Conservation (phyloP, 1,140 invertebrate genomes). For the Drosophila kanapiae region DNA sequence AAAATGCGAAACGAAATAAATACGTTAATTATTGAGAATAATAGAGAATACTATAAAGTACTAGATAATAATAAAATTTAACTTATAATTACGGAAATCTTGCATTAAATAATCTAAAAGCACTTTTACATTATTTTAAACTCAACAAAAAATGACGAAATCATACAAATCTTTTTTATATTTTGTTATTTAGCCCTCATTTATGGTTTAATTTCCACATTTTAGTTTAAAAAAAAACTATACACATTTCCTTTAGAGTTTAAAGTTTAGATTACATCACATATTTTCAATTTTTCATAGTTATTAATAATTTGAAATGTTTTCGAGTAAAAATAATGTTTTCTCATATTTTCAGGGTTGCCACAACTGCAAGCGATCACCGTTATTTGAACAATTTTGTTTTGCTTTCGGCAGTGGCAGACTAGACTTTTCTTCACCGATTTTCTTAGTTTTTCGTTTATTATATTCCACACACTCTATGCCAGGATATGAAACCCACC, state of each 20-base stretch:
- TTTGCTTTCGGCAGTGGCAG: background rate
- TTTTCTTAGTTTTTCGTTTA: background rate
- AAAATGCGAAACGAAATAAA: conserved; percentile 15
- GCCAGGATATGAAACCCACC: conserved; percentile 33
- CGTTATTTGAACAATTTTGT: background rate
- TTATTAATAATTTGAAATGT: too few species aligned
- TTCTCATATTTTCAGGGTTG: background rate
- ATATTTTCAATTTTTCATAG: background rate
- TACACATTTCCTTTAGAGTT: too few species aligned
- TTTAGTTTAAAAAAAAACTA: background rate
- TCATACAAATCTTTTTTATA: background rate
- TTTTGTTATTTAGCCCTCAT: background rate
- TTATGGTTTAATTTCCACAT: background rate
- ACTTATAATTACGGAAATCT: background rate
- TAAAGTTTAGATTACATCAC: background rate
- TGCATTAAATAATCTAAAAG: background rate
- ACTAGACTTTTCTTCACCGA: background rate
- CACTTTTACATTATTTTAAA: too few species aligned
- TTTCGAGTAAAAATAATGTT: background rate
- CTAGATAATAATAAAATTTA: too few species aligned
- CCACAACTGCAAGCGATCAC: background rate
- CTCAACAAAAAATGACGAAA: background rate
- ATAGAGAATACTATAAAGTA: background rate
- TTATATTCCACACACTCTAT: background rate
- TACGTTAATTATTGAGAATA: background rate